Base-by-base conservation (phyloP, 2,113 vertebrate species). In the Laticauda laticaudata region DNA sequence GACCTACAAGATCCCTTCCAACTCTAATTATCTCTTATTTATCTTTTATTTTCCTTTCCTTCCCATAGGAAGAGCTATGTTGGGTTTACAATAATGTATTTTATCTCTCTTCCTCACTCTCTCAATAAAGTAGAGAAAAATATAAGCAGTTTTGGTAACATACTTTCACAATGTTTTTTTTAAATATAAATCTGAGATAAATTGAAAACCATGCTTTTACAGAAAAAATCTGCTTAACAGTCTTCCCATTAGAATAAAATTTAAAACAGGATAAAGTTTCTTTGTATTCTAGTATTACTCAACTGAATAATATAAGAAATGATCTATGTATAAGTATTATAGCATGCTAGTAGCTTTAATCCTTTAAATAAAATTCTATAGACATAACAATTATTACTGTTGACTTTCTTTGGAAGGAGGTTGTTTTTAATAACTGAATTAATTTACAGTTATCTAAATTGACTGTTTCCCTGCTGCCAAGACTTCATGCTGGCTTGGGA, bases 81-180 rank as follows among this genome's bases (percentile, higher is more conserved):
- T 97, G 93, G 93, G 56, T 97, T 97, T 64, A 97, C 96, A 95
- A 94, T 95, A 93, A 94, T 64, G 88, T 94, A 96, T 95, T 97
- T 91, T 96, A 93, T 93, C 90, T 96, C 86, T 69, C 26, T 93
- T 92, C 95, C 14, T 18, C 64, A 75, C 2, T 95, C 45, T 69
- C 45, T 94, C 95, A 94, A 93, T 92, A 88, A 96, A 94, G 86
- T 94, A 95, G 85, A 34, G 34, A 24, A 90, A 15, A 92, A 26
- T 1, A 93, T 93, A 93, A 91, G 93, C 96, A 93, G 90, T 91
- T 55, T 92, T 90, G 90, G 88, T 92, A n/a, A 75, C 7, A 64
- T 88, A 93, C 34, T 92, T 9, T 94, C 91, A 94, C 87, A 94
- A 94, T 95, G 91, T 3, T 53, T 95, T 92, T 90, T 95, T 93